Conservation (phyloP, 2,797 vertebrate species). For the Neosilurus mollespiculum region DNA sequence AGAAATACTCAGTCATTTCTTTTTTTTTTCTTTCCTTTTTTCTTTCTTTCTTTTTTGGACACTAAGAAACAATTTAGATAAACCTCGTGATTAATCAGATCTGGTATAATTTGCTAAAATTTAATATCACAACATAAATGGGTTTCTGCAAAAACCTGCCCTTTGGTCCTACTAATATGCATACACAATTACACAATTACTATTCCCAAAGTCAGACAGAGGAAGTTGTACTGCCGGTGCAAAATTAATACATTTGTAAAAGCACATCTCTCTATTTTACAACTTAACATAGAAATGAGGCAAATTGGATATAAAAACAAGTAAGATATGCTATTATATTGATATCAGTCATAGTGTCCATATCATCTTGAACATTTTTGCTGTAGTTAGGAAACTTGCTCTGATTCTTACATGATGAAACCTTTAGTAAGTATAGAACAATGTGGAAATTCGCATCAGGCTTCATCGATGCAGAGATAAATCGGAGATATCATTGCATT, state of each 20-base stretch:
- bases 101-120: not conserved
- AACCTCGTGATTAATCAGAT: not conserved
- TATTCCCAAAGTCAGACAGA: not conserved
- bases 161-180: not conserved
- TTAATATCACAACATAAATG: not conserved
- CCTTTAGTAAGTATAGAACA: not conserved
- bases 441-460: not conserved
- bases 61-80: not conserved
- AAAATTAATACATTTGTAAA: not conserved
- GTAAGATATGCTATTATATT: not conserved
- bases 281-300: not conserved
- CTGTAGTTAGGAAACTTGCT: not conserved
- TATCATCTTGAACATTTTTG: not conserved
- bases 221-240: not conserved
- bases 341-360: not conserved
- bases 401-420: too few species aligned
- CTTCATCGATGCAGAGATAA: not conserved
- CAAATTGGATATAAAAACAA: not conserved
- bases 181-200: constrained; percentile 4
- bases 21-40: too few species aligned
- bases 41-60: not conserved
- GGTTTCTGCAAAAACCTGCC: not conserved
- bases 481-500: not conserved
- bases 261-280: not conserved
- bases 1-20: too few species aligned